Evolutionary conservation across 2,797 vertebrate species (phyloP).

Genomic region (Molossus molossus): DNA sequence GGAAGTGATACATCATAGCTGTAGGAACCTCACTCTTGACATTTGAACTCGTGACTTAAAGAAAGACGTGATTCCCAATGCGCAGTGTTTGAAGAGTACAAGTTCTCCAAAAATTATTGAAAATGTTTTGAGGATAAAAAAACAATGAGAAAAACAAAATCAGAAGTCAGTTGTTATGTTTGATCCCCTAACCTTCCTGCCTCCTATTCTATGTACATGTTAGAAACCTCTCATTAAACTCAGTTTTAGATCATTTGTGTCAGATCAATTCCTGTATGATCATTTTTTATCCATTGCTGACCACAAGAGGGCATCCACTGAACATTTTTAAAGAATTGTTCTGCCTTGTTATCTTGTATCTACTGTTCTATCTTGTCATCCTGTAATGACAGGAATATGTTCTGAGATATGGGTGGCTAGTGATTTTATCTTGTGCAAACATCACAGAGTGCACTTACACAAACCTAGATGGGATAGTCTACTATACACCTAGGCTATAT

Average conservation of each 20-base stretch:
- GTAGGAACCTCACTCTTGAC: constrained; percentile 30
- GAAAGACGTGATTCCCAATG: background rate
- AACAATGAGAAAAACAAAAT: constrained; percentile 3
- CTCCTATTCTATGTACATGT: constrained; percentile 51
- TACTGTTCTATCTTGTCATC: background rate
- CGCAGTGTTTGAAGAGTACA: background rate
- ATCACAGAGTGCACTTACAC: background rate
- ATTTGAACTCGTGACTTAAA: constrained; percentile 12
- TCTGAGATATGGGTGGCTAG: background rate
- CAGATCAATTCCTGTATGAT: constrained; percentile 3
- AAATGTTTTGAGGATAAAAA: constrained; percentile 65
- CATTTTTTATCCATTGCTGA: constrained; percentile 4
- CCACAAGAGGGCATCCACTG: constrained; percentile 72
- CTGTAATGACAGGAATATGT: background rate
- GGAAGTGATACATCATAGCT: background rate
- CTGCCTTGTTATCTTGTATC: background rate
- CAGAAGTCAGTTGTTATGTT: constrained; percentile 49
- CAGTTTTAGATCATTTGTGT: constrained; percentile 32
- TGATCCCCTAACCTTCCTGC: background rate
- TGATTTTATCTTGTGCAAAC: background rate
- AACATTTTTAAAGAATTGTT: constrained; percentile 60
- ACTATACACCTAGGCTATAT: background rate
- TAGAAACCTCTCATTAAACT: background rate
- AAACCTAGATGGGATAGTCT: background rate
- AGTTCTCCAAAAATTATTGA: constrained; percentile 3